These are phyloP conservation scores for Muscina levida DNA, from an alignment of 2,888 invertebrate species.

Conservation along the genomic window DNA sequence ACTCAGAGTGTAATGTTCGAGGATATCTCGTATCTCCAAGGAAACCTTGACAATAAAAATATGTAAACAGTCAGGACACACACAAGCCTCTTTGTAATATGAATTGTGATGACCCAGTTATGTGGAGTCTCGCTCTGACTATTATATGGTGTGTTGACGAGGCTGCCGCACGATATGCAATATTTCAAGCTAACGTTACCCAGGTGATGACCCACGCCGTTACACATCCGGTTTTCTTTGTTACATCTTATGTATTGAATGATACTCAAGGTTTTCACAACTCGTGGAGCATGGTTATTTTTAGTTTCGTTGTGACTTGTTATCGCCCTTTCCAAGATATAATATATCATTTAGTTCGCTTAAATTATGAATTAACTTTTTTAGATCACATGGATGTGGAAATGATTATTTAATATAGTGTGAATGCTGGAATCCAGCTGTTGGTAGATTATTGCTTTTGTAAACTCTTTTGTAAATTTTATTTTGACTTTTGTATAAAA, in stretches of 20 bases:
- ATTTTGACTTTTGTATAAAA: no score
- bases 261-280: slow-evolving; percentile 26
- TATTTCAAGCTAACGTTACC: not conserved
- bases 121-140: slow-evolving; percentile 1
- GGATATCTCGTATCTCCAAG: slow-evolving; percentile 17
- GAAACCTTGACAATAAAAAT: slow-evolving; percentile 65
- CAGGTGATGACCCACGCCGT: slow-evolving; percentile 6
- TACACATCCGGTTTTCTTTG: not conserved
- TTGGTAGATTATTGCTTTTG: slow-evolving; percentile 1
- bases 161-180: no score
- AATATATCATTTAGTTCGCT: no score
- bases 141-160: not conserved
- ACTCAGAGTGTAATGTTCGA: slow-evolving; percentile 24
- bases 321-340: not conserved
- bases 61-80: slow-evolving; percentile 45
- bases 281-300: not conserved
- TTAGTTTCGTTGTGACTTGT: not conserved
- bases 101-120: slow-evolving; percentile 60
- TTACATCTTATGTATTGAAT: slow-evolving; percentile 7
- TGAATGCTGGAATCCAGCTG: not conserved
- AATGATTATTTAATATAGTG: not conserved
- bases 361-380: no score
- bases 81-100: slow-evolving; percentile 34
- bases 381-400: no score
- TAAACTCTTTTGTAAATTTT: not conserved